phyloP scores from a whole-genome alignment of 2,113 vertebrate genomes.

The Balaenoptera acutorostrata region DNA sequence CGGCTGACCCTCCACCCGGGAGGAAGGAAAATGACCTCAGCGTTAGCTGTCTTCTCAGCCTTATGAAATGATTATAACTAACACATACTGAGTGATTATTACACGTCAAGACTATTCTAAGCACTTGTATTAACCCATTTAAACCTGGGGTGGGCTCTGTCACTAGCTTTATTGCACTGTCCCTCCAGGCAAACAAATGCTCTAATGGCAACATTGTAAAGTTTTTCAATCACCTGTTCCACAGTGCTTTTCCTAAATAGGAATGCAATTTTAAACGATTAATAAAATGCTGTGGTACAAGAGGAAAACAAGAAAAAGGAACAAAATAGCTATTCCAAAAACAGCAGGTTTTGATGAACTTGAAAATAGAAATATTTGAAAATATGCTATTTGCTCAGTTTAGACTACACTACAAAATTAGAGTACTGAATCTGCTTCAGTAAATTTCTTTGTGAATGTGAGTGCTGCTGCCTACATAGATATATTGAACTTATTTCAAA shows the following conservation, averaged over 20 bases:
- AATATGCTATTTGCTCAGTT: neutral
- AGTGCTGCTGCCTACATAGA: neutral
- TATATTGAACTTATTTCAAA: neutral
- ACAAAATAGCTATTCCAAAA: neutral
- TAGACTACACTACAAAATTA: neutral
- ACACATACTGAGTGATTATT: too few relatives aligned
- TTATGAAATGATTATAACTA: neutral
- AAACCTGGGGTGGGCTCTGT: neutral
- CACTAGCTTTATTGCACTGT: neutral
- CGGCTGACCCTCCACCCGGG: neutral
- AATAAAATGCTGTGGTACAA: neutral
- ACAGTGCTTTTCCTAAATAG: neutral
- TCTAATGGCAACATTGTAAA: neutral
- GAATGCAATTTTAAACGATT: neutral
- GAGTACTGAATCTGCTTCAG: neutral
- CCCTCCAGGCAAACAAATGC: neutral
- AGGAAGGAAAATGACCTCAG: neutral
- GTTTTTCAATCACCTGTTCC: neutral
- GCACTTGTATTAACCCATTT: neutral
- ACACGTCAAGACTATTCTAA: neutral
- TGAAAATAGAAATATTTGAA: neutral
- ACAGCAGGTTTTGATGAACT: neutral
- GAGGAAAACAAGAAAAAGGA: neutral
- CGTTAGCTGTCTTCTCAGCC: neutral
- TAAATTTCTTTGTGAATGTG: neutral